Percentiles rank a stretch among this genome's conserved stretches.
These are phyloP conservation scores for Hippocampus zosterae DNA, from an alignment of 2,113 vertebrate genomes.

Conservation along the genomic window DNA sequence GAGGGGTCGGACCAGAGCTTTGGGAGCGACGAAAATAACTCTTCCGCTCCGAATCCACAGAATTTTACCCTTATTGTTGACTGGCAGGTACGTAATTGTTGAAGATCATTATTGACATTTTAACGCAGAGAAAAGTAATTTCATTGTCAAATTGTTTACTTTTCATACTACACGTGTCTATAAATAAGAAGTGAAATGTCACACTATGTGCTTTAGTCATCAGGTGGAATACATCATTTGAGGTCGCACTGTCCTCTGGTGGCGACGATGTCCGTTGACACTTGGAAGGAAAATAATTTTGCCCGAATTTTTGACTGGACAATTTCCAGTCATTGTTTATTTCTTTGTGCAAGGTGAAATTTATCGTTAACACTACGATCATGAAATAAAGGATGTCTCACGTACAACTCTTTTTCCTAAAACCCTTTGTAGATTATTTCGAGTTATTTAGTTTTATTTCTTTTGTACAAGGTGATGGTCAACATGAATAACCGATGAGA, in stretches of 20 bases:
- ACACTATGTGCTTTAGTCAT: no score
- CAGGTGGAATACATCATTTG: no score
- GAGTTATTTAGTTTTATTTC: no score
- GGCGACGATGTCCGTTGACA: neutral
- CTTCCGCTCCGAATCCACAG: neutral
- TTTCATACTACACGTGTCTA: neutral
- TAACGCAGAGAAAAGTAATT: no score
- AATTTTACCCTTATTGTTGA: neutral
- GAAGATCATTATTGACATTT: neutral
- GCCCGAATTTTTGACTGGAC: neutral
- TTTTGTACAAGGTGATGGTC: no score
- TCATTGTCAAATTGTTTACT: neutral
- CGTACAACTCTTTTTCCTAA: no score
- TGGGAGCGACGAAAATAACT: constrained; percentile 1
- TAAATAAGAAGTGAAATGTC: no score
- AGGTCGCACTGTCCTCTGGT: neutral
- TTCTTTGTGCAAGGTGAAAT: no score
- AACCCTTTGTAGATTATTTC: no score
- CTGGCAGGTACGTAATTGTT: constrained; percentile 11
- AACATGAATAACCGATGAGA: no score
- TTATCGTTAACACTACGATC: no score
- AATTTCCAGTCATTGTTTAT: neutral
- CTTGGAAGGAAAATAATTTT: neutral
- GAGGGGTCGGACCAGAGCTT: neutral
- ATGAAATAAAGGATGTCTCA: no score